Percentiles rank a stretch among this genome's conserved stretches.
Conservation (phyloP, 2,113 vertebrate species). For the Sinocyclocheilus anophthalmus region DNA sequence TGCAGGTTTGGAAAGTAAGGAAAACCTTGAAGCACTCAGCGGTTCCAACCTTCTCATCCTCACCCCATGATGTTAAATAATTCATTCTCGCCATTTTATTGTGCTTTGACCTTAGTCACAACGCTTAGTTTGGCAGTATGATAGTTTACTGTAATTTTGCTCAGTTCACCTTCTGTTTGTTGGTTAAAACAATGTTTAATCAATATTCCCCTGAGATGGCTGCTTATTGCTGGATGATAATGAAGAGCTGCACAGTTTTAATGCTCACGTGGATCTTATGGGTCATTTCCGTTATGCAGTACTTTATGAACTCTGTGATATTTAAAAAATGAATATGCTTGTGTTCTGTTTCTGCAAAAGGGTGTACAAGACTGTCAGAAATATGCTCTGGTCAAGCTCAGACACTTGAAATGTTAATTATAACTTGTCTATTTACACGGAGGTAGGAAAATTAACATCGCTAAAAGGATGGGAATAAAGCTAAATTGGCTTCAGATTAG, state of each 20-base stretch:
- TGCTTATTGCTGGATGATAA: background rate
- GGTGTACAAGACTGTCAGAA: background rate
- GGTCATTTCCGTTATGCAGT: background rate
- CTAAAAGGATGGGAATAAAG: background rate
- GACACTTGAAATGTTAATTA: background rate
- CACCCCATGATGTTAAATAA: background rate
- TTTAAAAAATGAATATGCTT: background rate
- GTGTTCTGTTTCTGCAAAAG: background rate
- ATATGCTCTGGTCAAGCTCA: background rate
- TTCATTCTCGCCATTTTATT: background rate
- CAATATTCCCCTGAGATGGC: no score
- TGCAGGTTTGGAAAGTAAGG: background rate
- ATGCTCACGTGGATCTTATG: background rate
- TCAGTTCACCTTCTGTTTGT: background rate
- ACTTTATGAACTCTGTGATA: background rate
- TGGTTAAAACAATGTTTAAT: constrained; percentile 5
- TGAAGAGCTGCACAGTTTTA: background rate
- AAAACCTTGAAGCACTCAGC: background rate
- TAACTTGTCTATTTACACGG: background rate
- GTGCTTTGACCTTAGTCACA: constrained; percentile 3
- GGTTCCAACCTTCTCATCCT: background rate
- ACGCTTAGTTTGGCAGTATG: background rate
- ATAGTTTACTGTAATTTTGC: background rate
- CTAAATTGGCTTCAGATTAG: background rate
- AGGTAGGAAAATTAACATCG: no score